Base-by-base conservation (phyloP, 2,113 vertebrate species). In the Cichladusa arquata region DNA sequence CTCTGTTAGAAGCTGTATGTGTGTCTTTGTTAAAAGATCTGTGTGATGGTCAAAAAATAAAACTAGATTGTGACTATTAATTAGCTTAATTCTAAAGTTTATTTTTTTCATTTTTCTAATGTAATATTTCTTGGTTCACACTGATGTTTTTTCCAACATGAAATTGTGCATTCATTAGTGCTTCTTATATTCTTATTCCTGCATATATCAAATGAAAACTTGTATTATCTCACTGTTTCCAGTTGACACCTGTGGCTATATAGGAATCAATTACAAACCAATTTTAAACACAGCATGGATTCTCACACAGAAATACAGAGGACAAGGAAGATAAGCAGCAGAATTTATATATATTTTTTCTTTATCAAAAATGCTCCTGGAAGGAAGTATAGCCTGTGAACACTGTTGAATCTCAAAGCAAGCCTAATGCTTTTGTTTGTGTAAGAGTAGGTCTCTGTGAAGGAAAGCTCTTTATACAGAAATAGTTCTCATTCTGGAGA, bases 231-330 rank as follows among this genome's bases (percentile, higher is more conserved):
- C 67, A 54, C 17, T 69, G 56, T 34, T 77, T 92, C 86, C 74
- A 92, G 12, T 79, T 95, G 78, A 91, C 42, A 96, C 34, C 38
- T 86, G 38, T 96, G 58, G 78, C 88, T 86, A 57, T 56, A 71
- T 69, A 84, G 82, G 93, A 96, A 94, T 91, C 85, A 96, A 81
- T 90, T 94, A 81, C 60, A 66, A 96, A 19, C n/a, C 78, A 76
- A 64, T 92, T 95, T 96, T 79, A 92, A 97, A 92, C 66, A 62
- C 88, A 94, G 45, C 15, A 0, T 78, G 81, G 28, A 84, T 85
- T 61, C 42, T 64, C 54, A 84, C 38, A 70, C 42, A 81, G 58
- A 96, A 67, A 93, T 84, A 73, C 34, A 78, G 45, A 88, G 45
- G 34, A 87, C 61, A 93, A 91, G 44, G 8, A 70, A 88, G 76